Evolutionary conservation across 2,113 vertebrate genomes (phyloP).

Genomic region (Recurvirostra avosetta): DNA sequence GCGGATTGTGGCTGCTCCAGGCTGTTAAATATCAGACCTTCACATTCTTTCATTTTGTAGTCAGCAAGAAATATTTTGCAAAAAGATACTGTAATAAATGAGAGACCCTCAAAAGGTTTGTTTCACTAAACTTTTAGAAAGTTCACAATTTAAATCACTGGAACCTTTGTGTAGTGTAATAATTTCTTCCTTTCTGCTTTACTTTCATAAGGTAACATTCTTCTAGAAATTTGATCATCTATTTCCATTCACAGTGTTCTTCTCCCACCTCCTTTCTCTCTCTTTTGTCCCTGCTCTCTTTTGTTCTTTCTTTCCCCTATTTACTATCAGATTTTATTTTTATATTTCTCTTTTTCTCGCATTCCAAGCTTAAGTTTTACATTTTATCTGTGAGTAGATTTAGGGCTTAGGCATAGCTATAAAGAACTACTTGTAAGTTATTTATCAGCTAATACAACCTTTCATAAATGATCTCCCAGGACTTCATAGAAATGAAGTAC

Average conservation of each 20-base stretch:
- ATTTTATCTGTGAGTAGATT: neutral
- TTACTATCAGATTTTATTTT: neutral
- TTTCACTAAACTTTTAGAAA: neutral
- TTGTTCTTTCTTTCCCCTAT: neutral
- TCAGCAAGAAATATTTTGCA: neutral
- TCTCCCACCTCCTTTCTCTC: neutral
- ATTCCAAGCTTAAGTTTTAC: neutral
- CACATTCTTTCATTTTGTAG: neutral
- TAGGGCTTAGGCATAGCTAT: neutral
- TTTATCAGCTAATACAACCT: neutral
- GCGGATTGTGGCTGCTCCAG: neutral
- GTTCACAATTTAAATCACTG: neutral
- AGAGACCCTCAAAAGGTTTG: neutral
- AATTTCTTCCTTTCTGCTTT: neutral
- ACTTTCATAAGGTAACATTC: neutral
- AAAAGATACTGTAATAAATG: neutral
- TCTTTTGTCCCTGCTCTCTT: accelerated
- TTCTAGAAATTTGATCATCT: neutral
- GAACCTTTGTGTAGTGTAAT: neutral
- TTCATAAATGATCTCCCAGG: neutral
- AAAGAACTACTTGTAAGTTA: neutral
- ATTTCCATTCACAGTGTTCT: neutral
- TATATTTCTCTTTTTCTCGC: neutral
- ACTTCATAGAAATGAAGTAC: neutral
- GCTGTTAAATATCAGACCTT: slow-evolving; percentile 8